Evolutionary conservation across 2,888 invertebrate genomes (phyloP), one percentile per base, ranked within the genome.

Genomic region (Noctua pronuba): DNA sequence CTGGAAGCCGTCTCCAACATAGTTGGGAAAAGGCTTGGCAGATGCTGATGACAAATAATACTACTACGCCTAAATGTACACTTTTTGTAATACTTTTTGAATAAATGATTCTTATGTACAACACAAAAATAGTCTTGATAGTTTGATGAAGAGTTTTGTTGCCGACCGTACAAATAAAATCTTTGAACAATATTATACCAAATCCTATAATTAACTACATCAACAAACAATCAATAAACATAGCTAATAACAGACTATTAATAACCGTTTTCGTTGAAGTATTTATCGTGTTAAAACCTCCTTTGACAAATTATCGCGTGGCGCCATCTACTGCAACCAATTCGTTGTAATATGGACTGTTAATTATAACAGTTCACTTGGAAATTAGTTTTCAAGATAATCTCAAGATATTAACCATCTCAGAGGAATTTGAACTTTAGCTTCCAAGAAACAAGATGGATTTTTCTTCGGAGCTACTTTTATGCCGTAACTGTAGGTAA

Each of bases 301-400:
- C 28, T 75, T 81, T 80, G 74, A 78, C 70, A 80, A 86, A 88
- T 80, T 85, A 85, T 87, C 76, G 7, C 10, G 35, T 77, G 75
- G 84, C 88, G 78, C 82, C 85, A 86, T 85, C 77, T 84, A 58
- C 71, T 73, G 74, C 60, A 64, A 41, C 35, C 46, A 21, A 38
- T 16, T 60, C 7, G 72, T 78, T 85, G 72, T 84, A 83, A 78
- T 86, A 74, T 76, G n/a, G 24, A 80, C 52, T 77, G 70, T 52
- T 83, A 77, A 82, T 84, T 68, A 60, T 68, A 77, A 62, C 62
- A 52, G 38, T 80, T 75, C 38, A 72, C 28, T 75, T 67, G 38
- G 35, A 66, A 68, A 77, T 78, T n/a, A 60, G 38, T 73, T 74
- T 77, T 77, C 44, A 64, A 84, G 73, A 82, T 87, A 65, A 73